These are phyloP conservation scores for Brachyptera putata DNA, from an alignment of 2,888 invertebrate genomes.

Conservation along the genomic window DNA sequence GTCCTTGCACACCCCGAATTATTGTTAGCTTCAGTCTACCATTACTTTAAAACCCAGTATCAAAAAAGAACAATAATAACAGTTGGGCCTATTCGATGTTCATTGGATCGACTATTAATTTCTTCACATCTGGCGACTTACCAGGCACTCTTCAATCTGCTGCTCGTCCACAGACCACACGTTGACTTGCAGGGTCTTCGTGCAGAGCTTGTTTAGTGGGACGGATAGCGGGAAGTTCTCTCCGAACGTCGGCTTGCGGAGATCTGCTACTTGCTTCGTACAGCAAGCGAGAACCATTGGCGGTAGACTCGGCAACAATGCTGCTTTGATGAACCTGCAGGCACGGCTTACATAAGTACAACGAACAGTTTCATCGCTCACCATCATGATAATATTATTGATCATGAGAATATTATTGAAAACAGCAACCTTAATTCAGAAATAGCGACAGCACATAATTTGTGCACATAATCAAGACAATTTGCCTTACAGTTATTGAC, in stretches of 20 bases:
- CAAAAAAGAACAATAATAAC: too few relatives aligned
- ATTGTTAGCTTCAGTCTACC: too few relatives aligned
- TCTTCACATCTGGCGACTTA: constrained; percentile 49
- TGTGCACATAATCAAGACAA: too few relatives aligned
- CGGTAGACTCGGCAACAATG: constrained; percentile 61
- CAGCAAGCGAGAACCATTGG: constrained; percentile 54
- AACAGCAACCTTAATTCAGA: too few relatives aligned
- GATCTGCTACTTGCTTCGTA: constrained; percentile 65
- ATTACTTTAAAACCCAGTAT: too few relatives aligned
- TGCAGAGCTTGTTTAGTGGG: constrained; percentile 69
- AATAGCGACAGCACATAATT: too few relatives aligned
- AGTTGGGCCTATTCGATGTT: too few relatives aligned
- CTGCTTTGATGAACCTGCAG: constrained; percentile 70
- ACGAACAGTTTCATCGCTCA: not conserved
- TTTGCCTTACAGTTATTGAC: too few relatives aligned
- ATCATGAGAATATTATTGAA: too few relatives aligned
- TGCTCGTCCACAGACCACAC: constrained; percentile 66
- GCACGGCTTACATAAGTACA: constrained; percentile 33
- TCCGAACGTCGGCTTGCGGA: constrained; percentile 70
- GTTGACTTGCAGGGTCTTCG: constrained; percentile 88
- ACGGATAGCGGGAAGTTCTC: constrained; percentile 75
- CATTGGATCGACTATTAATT: too few relatives aligned
- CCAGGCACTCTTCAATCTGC: constrained; percentile 76
- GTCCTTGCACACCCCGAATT: too few relatives aligned
- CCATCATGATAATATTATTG: too few relatives aligned